A percentile compares a stretch with the other conserved stretches of the same genome.
Conservation (phyloP, 2,797 vertebrate species). For the Brotula barbata region DNA sequence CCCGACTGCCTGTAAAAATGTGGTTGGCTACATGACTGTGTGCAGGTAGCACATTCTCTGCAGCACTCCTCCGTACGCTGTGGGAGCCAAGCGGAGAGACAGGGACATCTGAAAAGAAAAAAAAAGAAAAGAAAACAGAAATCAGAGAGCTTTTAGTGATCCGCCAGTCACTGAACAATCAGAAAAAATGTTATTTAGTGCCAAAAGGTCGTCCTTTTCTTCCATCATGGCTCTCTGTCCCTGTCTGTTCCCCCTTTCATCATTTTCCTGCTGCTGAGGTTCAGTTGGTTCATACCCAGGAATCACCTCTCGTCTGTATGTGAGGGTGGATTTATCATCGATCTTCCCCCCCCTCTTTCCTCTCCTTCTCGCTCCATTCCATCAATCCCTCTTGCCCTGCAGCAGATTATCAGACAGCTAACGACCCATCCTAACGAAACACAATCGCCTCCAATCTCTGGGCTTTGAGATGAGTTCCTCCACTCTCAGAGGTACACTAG, state of each 20-base stretch:
- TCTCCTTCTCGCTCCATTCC: constrained; percentile 18
- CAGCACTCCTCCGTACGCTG: too few relatives aligned
- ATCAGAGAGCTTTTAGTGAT: neutral
- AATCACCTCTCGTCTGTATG: constrained; percentile 48
- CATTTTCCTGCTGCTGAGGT: neutral
- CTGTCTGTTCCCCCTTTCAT: neutral
- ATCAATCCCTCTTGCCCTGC: constrained; percentile 11
- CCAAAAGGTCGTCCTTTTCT: constrained; percentile 12
- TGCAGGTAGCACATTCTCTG: too few relatives aligned
- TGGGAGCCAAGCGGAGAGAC: too few relatives aligned
- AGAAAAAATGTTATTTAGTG: constrained; percentile 2
- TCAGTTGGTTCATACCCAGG: constrained; percentile 32
- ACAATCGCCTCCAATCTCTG: constrained; percentile 28
- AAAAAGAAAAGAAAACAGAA: too few relatives aligned
- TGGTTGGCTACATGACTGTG: too few relatives aligned
- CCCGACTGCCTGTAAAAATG: too few relatives aligned
- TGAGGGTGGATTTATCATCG: constrained; percentile 37
- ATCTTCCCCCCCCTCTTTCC: constrained; percentile 30
- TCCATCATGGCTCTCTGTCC: constrained; percentile 6
- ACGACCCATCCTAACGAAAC: constrained; percentile 27
- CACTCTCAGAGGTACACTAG: constrained; percentile 12
- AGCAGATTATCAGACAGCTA: constrained; percentile 31
- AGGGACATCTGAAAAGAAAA: too few relatives aligned
- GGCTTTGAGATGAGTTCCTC: constrained; percentile 16
- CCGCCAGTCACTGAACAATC: neutral